These are phyloP conservation scores for Caenorhabditis elegans DNA, from an alignment of 1,140 invertebrate species.

Conservation along the genomic window DNA sequence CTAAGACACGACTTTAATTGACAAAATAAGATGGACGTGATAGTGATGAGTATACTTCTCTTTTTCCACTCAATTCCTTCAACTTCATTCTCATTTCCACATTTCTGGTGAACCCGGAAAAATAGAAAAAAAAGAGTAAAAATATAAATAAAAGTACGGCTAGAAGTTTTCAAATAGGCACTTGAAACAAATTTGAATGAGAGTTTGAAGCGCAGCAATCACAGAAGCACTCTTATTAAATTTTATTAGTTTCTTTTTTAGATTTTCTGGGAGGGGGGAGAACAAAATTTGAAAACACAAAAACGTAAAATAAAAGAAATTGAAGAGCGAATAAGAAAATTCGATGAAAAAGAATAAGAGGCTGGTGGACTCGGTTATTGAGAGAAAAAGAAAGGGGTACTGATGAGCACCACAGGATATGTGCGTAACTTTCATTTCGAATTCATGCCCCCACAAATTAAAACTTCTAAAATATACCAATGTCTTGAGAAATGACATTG, in stretches of 20 bases:
- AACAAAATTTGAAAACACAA: background rate
- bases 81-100: background rate
- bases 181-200: background rate
- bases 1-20: constrained; percentile 30
- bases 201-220: too few species aligned
- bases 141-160: too few species aligned
- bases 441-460: constrained; percentile 23
- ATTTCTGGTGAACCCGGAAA: background rate
- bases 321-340: constrained; percentile 9
- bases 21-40: constrained; percentile 23
- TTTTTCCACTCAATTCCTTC: background rate
- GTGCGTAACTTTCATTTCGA: constrained; percentile 15
- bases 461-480: constrained; percentile 1
- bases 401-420: background rate
- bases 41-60: background rate
- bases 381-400: background rate
- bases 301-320: constrained; percentile 20
- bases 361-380: background rate
- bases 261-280: background rate
- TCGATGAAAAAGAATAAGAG: background rate
- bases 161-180: too few species aligned
- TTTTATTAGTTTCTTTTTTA: background rate
- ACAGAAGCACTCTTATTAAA: background rate
- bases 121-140: background rate
- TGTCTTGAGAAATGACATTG: background rate